These are phyloP conservation scores for Phymastichus coffea DNA, from an alignment of 1,140 invertebrate species.

Conservation along the genomic window DNA sequence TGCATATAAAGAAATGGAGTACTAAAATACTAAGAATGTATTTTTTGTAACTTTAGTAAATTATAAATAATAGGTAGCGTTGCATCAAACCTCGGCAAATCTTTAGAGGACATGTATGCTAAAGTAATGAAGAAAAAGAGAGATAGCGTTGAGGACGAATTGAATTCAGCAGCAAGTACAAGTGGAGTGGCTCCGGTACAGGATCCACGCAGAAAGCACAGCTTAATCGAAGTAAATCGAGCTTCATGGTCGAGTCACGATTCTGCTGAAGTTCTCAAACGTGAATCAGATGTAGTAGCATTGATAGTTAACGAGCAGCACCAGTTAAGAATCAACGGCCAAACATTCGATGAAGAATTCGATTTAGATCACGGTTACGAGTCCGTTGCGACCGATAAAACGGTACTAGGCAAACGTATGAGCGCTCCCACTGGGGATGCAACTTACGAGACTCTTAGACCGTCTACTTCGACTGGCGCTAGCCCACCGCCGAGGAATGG, in stretches of 20 bases:
- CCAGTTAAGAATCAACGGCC: neutral
- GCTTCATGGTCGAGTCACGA: slow-evolving; percentile 57
- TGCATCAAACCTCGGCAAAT: slow-evolving; percentile 57
- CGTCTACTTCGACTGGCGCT: slow-evolving; percentile 46
- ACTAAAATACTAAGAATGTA: no score
- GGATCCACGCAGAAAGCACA: slow-evolving; percentile 32
- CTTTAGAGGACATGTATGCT: slow-evolving; percentile 84
- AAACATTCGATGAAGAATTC: slow-evolving; percentile 27
- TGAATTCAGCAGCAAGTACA: neutral
- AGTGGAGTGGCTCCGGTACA: neutral
- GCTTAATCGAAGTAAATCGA: slow-evolving; percentile 45
- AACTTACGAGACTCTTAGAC: slow-evolving; percentile 70
- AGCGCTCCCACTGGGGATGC: slow-evolving; percentile 62
- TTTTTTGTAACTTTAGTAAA: no score
- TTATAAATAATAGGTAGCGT: slow-evolving; percentile 13
- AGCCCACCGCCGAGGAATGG: slow-evolving; percentile 48
- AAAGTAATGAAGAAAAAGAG: slow-evolving; percentile 74
- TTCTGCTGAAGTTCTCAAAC: slow-evolving; percentile 50
- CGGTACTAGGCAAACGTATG: slow-evolving; percentile 10
- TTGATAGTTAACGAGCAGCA: neutral
- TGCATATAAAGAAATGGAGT: no score
- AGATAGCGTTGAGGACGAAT: slow-evolving; percentile 39
- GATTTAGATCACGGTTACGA: slow-evolving; percentile 51
- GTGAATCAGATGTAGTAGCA: slow-evolving; percentile 35
- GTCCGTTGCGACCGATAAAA: slow-evolving; percentile 29